Conservation (phyloP, 1,140 invertebrate genomes). For the Elymnias hypermnestra region DNA sequence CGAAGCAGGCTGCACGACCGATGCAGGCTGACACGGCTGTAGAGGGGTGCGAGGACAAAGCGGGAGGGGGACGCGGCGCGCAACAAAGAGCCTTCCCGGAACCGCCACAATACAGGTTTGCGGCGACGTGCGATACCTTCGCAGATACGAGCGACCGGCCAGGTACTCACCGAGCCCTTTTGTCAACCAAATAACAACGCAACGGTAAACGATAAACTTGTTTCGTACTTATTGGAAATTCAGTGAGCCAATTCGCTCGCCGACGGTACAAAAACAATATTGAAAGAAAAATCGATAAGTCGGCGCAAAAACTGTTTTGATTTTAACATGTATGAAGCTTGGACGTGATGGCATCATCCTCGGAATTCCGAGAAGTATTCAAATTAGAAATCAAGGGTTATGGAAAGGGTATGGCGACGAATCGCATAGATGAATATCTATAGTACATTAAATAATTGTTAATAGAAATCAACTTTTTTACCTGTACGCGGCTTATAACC, state of each 20-base stretch:
- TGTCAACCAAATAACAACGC: slow-evolving; percentile 53
- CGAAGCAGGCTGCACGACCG: slow-evolving; percentile 19
- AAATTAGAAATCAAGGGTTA: slow-evolving; percentile 7
- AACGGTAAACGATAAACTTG: slow-evolving; percentile 38
- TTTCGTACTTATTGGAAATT: slow-evolving; percentile 24
- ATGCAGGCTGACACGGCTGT: slow-evolving; percentile 8
- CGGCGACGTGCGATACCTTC: slow-evolving; percentile 71
- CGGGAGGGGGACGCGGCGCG: slow-evolving; percentile 42
- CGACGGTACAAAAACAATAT: slow-evolving; percentile 4
- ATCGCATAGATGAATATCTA: not conserved
- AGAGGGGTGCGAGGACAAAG: slow-evolving; percentile 23
- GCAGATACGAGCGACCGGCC: slow-evolving; percentile 58
- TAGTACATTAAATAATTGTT: not conserved
- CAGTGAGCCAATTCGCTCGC: slow-evolving; percentile 6
- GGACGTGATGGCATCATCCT: slow-evolving; percentile 7
- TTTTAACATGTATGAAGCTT: slow-evolving; percentile 10
- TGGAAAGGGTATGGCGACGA: slow-evolving; percentile 2
- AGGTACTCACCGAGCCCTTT: slow-evolving; percentile 49
- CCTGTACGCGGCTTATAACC: too few relatives aligned
- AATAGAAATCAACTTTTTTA: too few relatives aligned
- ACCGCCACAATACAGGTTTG: slow-evolving; percentile 72
- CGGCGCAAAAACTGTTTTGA: slow-evolving; percentile 11
- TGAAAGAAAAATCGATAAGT: slow-evolving; percentile 17
- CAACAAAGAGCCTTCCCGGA: slow-evolving; percentile 71
- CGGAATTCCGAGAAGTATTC: slow-evolving; percentile 11